Conservation (phyloP, 2,888 invertebrate genomes). For the Cephus pygmeus region DNA sequence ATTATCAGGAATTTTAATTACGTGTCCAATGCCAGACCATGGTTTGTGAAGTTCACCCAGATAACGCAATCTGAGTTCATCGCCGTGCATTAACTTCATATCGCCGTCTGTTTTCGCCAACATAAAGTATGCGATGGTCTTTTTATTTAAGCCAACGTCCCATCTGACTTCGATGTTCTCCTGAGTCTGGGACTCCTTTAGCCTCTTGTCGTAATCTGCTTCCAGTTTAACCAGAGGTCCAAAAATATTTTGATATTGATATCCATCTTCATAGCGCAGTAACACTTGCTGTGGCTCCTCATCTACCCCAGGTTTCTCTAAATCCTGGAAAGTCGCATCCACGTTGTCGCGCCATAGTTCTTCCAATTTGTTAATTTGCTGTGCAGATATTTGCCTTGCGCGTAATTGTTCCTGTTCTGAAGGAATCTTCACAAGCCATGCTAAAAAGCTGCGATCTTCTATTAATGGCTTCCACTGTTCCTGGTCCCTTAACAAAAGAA, state of each 20-base stretch:
- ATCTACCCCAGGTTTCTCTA: constrained; percentile 98
- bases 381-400: constrained; percentile 95
- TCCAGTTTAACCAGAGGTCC: constrained; percentile 96
- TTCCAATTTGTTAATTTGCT: constrained; percentile 97
- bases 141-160: constrained; percentile 98
- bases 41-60: constrained; percentile 92
- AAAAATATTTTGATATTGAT: constrained; percentile 98
- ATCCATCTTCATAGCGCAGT: constrained; percentile 95
- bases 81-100: constrained; percentile 99
- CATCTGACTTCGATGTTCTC: constrained; percentile 98
- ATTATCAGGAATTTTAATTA: constrained; percentile 95
- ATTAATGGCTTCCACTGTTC: constrained; percentile 99
- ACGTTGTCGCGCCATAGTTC: constrained; percentile 99
- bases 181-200: constrained; percentile 98
- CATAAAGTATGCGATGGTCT: constrained; percentile 97
- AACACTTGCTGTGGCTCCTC: constrained; percentile 91
- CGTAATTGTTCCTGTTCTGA: constrained; percentile 95
- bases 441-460: constrained; percentile 93
- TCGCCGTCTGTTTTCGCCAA: constrained; percentile 98
- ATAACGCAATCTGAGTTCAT: constrained; percentile 92
- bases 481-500: constrained; percentile 77
- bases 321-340: constrained; percentile 96
- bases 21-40: constrained; percentile 98
- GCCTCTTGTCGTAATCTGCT: constrained; percentile 96
- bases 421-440: constrained; percentile 98